Evolutionary conservation across 1,140 invertebrate genomes (phyloP).

Genomic region (Stratiolaelaps scimitus): DNA sequence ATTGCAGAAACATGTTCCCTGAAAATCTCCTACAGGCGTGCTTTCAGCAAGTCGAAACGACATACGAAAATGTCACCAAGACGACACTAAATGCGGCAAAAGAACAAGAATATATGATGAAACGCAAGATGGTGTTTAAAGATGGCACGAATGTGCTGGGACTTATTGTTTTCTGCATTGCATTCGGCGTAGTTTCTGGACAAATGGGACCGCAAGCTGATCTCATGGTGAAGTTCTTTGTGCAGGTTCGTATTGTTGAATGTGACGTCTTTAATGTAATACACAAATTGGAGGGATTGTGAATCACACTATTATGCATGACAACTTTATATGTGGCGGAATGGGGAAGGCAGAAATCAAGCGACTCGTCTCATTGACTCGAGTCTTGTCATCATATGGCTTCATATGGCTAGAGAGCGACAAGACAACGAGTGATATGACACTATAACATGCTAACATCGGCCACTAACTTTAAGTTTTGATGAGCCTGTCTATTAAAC

Average conservation of each 20-base stretch:
- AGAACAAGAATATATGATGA: not conserved
- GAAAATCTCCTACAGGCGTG: conserved; percentile 46
- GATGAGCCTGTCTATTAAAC: too few species aligned
- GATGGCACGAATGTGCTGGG: conserved; percentile 37
- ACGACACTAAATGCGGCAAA: conserved; percentile 26
- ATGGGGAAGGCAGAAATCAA: too few species aligned
- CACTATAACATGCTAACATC: too few species aligned
- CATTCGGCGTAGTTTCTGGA: conserved; percentile 40
- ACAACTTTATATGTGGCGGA: too few species aligned
- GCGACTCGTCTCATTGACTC: too few species aligned
- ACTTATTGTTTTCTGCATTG: conserved; percentile 40
- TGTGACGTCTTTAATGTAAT: too few species aligned
- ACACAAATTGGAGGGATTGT: too few species aligned
- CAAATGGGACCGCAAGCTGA: conserved; percentile 39
- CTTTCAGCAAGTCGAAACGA: conserved; percentile 40
- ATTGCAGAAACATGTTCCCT: conserved; percentile 46
- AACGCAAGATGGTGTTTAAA: conserved; percentile 31
- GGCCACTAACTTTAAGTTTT: too few species aligned
- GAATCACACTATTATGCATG: too few species aligned
- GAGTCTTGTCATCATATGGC: too few species aligned
- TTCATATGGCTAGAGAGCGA: too few species aligned
- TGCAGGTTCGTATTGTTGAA: conserved; percentile 26
- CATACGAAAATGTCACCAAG: conserved; percentile 33
- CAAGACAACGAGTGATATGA: too few species aligned
- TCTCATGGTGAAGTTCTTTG: conserved; percentile 42